phyloP scores from a whole-genome alignment of 2,888 invertebrate genomes.

The Diploptera punctata region DNA sequence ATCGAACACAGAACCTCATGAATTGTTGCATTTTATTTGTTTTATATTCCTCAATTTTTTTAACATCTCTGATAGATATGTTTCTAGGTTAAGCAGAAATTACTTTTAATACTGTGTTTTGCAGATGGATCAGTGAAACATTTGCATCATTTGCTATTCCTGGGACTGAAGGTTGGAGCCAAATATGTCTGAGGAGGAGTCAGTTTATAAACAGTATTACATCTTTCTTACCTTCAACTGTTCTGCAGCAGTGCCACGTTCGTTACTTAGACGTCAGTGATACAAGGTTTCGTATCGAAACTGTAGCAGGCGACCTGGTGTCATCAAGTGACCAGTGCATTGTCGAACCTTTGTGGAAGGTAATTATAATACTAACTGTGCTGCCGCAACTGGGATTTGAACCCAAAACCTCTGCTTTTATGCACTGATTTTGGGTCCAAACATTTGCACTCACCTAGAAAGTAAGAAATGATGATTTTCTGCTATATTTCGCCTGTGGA shows the following conservation, averaged over 20 bases:
- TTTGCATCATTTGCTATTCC: conserved; percentile 89
- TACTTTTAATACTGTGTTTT: too few species aligned
- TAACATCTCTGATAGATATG: too few species aligned
- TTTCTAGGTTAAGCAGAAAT: too few species aligned
- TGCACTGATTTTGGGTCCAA: too few species aligned
- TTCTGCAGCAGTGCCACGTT: conserved; percentile 75
- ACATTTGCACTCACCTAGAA: too few species aligned
- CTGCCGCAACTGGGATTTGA: too few species aligned
- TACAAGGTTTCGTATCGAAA: conserved; percentile 73
- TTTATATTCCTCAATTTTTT: too few species aligned
- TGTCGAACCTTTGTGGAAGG: conserved; percentile 83
- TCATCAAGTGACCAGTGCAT: conserved; percentile 81
- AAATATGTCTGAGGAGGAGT: conserved; percentile 79
- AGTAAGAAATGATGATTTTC: too few species aligned
- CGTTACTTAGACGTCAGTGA: conserved; percentile 82
- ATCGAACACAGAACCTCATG: too few species aligned
- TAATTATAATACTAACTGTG: conserved; percentile 51
- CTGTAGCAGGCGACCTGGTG: conserved; percentile 80
- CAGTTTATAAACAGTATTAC: conserved; percentile 81
- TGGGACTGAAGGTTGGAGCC: conserved; percentile 63
- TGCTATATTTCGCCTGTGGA: too few species aligned
- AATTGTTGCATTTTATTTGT: too few species aligned
- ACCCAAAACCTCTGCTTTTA: too few species aligned
- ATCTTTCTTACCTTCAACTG: conserved; percentile 77
- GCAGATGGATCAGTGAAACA: conserved; percentile 81